These are phyloP conservation scores for Paramisgurnus dabryanus DNA, from an alignment of 2,113 vertebrate species.

Conservation along the genomic window DNA sequence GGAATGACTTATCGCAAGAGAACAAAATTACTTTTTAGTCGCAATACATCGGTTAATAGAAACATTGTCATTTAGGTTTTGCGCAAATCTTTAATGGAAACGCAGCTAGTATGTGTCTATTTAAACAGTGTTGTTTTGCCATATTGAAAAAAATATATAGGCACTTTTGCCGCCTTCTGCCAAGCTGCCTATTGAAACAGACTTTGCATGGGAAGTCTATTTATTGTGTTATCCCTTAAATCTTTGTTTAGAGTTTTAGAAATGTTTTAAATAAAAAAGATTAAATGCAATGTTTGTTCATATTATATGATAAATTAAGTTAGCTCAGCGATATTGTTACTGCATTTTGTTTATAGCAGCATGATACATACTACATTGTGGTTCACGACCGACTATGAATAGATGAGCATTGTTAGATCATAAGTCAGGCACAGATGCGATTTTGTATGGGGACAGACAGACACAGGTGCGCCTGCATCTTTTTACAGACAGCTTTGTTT, in stretches of 20 bases:
- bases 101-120: too few relatives aligned
- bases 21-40: too few relatives aligned
- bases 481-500: conserved; percentile 35
- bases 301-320: background rate
- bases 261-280: background rate
- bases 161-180: too few relatives aligned
- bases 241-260: background rate
- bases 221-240: too few relatives aligned
- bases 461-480: conserved; percentile 29
- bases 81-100: too few relatives aligned
- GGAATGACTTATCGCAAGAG: too few relatives aligned
- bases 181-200: too few relatives aligned
- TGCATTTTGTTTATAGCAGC: background rate
- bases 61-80: too few relatives aligned
- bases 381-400: background rate
- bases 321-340: background rate
- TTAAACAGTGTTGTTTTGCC: background rate
- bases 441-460: background rate
- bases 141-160: too few relatives aligned
- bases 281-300: too few relatives aligned
- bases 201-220: too few relatives aligned
- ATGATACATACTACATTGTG: background rate
- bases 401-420: conserved; percentile 16
- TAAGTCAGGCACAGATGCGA: conserved; percentile 45
- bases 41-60: too few relatives aligned